A percentile compares a stretch with the other conserved stretches of the same genome.
phyloP scores from a whole-genome alignment of 2,113 vertebrate genomes.

The Syngnathus floridae region DNA sequence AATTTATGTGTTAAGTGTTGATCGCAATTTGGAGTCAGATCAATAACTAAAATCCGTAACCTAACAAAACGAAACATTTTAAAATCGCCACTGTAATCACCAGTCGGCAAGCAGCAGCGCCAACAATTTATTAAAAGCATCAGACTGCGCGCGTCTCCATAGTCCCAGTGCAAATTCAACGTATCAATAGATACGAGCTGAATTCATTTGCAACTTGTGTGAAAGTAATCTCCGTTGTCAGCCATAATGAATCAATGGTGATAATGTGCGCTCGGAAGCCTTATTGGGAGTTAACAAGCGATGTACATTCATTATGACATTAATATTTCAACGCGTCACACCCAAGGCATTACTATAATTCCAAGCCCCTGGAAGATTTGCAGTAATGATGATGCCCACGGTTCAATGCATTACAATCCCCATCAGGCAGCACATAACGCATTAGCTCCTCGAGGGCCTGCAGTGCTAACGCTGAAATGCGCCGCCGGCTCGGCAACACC shows the following conservation, averaged over 20 bases:
- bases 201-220: slow-evolving; percentile 33
- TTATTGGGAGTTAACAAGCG: slow-evolving; percentile 2
- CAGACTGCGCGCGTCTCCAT: not conserved
- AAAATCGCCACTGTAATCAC: slow-evolving; percentile 2
- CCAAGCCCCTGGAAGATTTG: not conserved
- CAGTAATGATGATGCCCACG: slow-evolving; percentile 2
- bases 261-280: slow-evolving; percentile 28
- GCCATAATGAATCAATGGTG: slow-evolving; percentile 19
- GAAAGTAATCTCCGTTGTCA: slow-evolving; percentile 22
- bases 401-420: slow-evolving; percentile 11
- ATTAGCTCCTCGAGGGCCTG: slow-evolving; percentile 2
- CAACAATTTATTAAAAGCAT: slow-evolving; percentile 20
- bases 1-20: no score
- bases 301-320: slow-evolving; percentile 7
- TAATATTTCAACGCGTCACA: slow-evolving; percentile 13
- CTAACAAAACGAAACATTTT: not conserved
- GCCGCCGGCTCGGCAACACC: not conserved
- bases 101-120: slow-evolving; percentile 4
- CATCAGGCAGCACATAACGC: slow-evolving; percentile 5
- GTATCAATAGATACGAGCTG: slow-evolving; percentile 20
- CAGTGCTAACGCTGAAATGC: not conserved
- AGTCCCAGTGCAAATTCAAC: slow-evolving; percentile 12
- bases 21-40: no score
- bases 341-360: not conserved
- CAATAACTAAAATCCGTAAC: no score